Evolutionary conservation across 2,888 invertebrate genomes (phyloP), one percentile per base, ranked within the genome.

Genomic region (Epistrophe eligans): DNA sequence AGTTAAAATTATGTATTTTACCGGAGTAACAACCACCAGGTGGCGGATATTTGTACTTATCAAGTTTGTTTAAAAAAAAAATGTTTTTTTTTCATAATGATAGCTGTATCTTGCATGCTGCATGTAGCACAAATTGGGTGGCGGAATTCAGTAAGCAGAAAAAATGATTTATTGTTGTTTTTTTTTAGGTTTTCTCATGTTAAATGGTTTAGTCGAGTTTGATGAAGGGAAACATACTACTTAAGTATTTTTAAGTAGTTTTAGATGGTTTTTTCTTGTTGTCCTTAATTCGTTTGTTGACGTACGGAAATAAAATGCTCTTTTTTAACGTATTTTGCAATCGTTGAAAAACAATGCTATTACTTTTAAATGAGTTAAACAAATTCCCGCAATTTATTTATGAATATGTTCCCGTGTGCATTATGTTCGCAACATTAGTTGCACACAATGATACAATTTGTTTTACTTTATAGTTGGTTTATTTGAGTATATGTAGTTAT

Each of bases 111-210:
- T 62, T 45, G 57, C 81, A 70, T 32, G 67, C 50, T 43, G 57
- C 80, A 70, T 32, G 67, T 38, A 35, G 19, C 48, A 62, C 79
- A 73, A 79, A 83, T 79, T 84, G 77, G 77, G 77, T 84, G 64
- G 71, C 76, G 74, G 76, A 84, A 81, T 71, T 11, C 55, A 77
- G 81, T 72, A 67, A 84, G 77, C 84, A 72, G 77, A 81, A 84
- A 80, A 76, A 79, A 77, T 84, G 80, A 84, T 84, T 84, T 77
- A 81, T 80, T 11, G 32, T 11, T 50, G 45, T 38, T 71, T 71
- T 32, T 80, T 48, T 67, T 2, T 43, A 76, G 62, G 55, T 81
- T 76, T 70, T 67, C 80, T 28, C 70, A 81, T 60, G 24, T 32
- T 50, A 70, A 76, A 81, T 62, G 52, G 45, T 57, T 74, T 38